These are phyloP conservation scores for Panurus biarmicus DNA, from an alignment of 2,113 vertebrate genomes.

Conservation along the genomic window DNA sequence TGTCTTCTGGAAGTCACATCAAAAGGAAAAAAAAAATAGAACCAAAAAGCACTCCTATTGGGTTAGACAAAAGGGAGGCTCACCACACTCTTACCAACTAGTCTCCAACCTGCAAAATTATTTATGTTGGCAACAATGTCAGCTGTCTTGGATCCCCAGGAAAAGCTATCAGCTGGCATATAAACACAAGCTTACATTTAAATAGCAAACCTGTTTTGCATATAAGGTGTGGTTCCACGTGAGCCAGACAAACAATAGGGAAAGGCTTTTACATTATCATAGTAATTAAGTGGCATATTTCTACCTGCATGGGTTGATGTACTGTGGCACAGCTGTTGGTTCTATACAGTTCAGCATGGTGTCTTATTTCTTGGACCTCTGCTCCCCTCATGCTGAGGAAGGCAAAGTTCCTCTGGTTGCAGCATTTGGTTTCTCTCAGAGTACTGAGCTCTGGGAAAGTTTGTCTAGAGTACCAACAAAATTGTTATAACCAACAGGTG, in stretches of 20 bases:
- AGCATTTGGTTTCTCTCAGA: background rate
- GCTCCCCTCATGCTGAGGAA: background rate
- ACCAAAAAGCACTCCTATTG: background rate
- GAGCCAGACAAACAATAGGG: background rate
- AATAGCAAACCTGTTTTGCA: constrained; percentile 35
- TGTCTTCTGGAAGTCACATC: background rate
- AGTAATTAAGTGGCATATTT: constrained; percentile 5
- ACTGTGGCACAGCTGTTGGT: background rate
- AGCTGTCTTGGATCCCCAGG: background rate
- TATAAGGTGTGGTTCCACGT: background rate
- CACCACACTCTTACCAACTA: background rate
- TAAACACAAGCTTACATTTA: constrained; percentile 7
- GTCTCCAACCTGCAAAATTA: background rate
- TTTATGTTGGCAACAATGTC: background rate
- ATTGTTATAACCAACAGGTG: background rate
- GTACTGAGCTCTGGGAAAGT: background rate
- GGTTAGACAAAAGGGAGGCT: background rate
- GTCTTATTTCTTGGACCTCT: background rate
- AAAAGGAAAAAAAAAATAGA: background rate
- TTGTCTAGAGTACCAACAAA: background rate
- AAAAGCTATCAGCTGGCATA: background rate
- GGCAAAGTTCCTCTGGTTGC: background rate
- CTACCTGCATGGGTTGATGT: background rate
- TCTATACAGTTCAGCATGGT: background rate
- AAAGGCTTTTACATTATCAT: background rate